Conservation (phyloP, 2,113 vertebrate species). For the Myotis lucifugus region DNA sequence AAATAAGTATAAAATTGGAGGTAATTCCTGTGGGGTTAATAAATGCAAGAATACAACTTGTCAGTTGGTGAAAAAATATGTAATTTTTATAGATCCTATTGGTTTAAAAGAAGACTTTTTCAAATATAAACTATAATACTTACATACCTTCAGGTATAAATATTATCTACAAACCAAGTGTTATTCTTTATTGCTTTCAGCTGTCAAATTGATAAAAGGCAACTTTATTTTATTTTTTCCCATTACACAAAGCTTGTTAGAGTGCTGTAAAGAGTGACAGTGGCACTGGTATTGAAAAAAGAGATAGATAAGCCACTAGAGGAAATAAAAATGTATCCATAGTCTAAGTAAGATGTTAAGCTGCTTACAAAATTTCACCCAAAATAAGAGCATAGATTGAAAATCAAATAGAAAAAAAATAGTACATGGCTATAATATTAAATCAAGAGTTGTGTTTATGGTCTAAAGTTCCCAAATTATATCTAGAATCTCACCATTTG, state of each 20-base stretch:
- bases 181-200: background rate
- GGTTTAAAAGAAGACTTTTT: background rate
- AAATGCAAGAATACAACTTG: background rate
- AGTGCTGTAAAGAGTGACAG: background rate
- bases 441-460: background rate
- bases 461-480: background rate
- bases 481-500: background rate
- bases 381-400: background rate
- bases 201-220: conserved; percentile 8
- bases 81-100: background rate
- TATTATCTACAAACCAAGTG: background rate
- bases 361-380: background rate
- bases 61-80: background rate
- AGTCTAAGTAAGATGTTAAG: background rate
- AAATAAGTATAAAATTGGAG: background rate
- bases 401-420: background rate
- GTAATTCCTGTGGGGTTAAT: background rate
- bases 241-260: background rate
- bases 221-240: background rate
- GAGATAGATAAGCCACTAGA: background rate
- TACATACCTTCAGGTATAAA: background rate
- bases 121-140: background rate
- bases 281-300: background rate
- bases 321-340: background rate
- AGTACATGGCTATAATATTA: background rate